Evolutionary conservation across 2,113 vertebrate genomes (phyloP).

Genomic region (Catharus minimus): DNA sequence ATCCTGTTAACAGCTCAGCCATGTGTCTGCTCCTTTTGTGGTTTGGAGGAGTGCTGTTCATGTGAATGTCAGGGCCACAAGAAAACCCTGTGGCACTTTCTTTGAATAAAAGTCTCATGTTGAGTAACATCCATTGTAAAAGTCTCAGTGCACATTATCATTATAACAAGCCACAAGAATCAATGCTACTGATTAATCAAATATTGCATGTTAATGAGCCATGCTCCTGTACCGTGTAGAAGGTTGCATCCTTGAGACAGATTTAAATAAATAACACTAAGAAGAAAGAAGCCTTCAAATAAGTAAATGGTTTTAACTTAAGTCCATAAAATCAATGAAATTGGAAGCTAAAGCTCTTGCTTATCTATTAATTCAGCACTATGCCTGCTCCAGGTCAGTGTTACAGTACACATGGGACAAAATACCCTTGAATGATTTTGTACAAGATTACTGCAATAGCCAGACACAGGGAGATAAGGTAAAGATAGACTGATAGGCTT

Average conservation of each 20-base stretch:
- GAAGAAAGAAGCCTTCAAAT: slow-evolving; percentile 28
- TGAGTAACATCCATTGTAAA: neutral
- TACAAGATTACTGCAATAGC: slow-evolving; percentile 19
- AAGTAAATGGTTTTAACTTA: slow-evolving; percentile 38
- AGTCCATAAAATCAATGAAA: slow-evolving; percentile 59
- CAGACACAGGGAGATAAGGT: slow-evolving; percentile 34
- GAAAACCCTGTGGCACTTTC: neutral
- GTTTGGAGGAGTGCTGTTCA: neutral
- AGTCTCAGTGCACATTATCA: neutral
- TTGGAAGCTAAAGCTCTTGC: slow-evolving; percentile 30
- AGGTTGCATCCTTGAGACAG: slow-evolving; percentile 8
- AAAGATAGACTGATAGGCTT: slow-evolving; percentile 29
- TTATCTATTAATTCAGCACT: slow-evolving; percentile 44
- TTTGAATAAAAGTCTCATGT: neutral
- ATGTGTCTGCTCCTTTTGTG: neutral
- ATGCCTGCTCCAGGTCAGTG: slow-evolving; percentile 29
- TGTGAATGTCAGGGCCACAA: neutral
- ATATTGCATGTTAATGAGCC: slow-evolving; percentile 20
- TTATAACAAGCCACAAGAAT: neutral
- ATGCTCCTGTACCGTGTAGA: neutral
- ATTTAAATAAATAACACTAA: slow-evolving; percentile 45
- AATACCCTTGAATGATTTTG: slow-evolving; percentile 62
- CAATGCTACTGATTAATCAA: neutral
- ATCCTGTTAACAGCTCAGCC: neutral
- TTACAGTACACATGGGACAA: slow-evolving; percentile 41